Evolutionary conservation across 2,888 invertebrate genomes (phyloP).

Genomic region (Calameuta pallipes): DNA sequence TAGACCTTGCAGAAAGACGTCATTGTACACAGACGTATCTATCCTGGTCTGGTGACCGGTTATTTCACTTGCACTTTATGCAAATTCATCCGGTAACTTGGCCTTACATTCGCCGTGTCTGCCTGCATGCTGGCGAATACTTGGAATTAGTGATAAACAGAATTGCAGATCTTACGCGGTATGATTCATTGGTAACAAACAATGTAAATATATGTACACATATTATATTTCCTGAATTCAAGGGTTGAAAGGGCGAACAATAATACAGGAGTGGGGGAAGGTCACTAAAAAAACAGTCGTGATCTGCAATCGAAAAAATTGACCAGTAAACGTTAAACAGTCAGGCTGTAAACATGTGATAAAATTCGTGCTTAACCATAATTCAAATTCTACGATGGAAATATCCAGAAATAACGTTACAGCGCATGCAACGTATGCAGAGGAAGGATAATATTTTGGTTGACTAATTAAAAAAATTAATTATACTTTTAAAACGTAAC

Average conservation of each 20-base stretch:
- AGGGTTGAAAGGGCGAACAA: no score
- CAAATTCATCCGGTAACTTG: not conserved
- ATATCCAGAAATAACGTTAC: no score
- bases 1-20: not conserved
- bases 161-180: not conserved
- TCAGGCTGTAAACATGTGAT: no score
- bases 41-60: not conserved
- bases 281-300: no score
- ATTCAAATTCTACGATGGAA: no score
- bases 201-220: not conserved
- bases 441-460: not conserved
- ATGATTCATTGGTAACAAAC: not conserved
- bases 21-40: not conserved
- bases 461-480: no score
- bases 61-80: not conserved
- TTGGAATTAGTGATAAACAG: not conserved
- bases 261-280: no score
- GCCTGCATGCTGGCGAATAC: not conserved
- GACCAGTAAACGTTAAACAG: no score
- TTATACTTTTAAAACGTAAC: no score
- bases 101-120: not conserved
- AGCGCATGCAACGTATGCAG: not conserved
- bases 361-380: no score
- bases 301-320: no score
- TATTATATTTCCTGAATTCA: no score